phyloP scores from a whole-genome alignment of 2,888 invertebrate genomes.

The Chymomyza fuscimana region DNA sequence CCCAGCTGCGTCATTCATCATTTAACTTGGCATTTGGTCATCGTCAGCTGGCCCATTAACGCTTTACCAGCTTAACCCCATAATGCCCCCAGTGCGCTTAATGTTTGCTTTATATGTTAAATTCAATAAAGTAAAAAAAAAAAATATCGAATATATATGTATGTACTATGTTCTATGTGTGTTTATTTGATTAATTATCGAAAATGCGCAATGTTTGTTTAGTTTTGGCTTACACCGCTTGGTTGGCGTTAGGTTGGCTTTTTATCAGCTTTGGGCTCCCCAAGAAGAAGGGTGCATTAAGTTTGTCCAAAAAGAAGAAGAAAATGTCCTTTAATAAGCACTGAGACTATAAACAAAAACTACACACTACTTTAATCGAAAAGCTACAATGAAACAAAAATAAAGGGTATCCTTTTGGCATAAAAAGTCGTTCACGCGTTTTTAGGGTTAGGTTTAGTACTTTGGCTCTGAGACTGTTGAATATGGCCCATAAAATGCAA shows the following conservation, averaged over 20 bases:
- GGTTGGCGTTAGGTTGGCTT: background rate
- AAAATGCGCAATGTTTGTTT: conserved; percentile 62
- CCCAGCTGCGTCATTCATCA: conserved; percentile 50
- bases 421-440: too few relatives aligned
- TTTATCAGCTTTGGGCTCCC: too few relatives aligned
- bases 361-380: too few relatives aligned
- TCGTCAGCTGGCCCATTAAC: conserved; percentile 70
- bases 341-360: too few relatives aligned
- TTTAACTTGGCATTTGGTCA: conserved; percentile 49
- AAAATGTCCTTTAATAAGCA: too few relatives aligned
- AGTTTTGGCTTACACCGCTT: conserved; percentile 53
- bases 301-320: too few relatives aligned
- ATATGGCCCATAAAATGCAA: background rate
- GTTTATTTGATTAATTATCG: conserved; percentile 63
- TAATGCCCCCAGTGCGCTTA: conserved; percentile 44
- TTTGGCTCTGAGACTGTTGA: too few relatives aligned
- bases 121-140: background rate
- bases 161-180: background rate
- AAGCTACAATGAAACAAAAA: too few relatives aligned
- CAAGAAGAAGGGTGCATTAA: too few relatives aligned
- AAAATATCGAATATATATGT: background rate
- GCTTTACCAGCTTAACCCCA: conserved; percentile 51
- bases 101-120: conserved; percentile 35
- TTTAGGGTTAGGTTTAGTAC: background rate
- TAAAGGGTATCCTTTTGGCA: too few relatives aligned